phyloP scores from a whole-genome alignment of 2,113 vertebrate genomes.

The Parotia lawesii region DNA sequence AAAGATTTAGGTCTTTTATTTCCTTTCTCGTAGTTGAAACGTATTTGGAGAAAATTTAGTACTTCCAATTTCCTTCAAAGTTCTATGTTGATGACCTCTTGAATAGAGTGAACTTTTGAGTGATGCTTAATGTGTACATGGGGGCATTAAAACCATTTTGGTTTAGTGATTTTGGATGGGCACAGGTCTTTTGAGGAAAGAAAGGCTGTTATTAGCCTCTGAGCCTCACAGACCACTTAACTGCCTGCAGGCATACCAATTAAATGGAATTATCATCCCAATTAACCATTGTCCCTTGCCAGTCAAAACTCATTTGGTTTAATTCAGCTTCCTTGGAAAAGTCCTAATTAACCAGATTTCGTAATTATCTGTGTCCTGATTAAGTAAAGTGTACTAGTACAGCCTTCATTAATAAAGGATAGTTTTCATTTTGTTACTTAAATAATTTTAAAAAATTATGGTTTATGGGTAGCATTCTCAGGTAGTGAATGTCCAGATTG shows the following conservation, averaged over 20 bases:
- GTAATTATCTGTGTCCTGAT: constrained; percentile 55
- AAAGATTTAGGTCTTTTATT: neutral
- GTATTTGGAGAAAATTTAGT: neutral
- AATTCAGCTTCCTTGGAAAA: constrained; percentile 47
- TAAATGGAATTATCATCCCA: constrained; percentile 67
- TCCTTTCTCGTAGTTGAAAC: neutral
- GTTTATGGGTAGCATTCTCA: neutral
- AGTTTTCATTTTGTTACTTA: neutral
- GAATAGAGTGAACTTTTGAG: neutral
- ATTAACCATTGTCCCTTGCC: constrained; percentile 65
- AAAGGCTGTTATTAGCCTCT: neutral
- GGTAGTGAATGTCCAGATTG: neutral
- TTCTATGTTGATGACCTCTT: neutral
- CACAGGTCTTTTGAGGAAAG: neutral
- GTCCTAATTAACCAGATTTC: constrained; percentile 58
- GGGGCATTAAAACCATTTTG: neutral
- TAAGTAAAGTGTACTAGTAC: constrained; percentile 35
- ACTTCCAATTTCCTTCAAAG: neutral
- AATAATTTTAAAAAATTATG: neutral
- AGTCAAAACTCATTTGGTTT: constrained; percentile 69
- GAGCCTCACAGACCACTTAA: constrained; percentile 32
- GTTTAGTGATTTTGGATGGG: neutral
- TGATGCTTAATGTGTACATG: neutral
- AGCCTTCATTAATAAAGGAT: constrained; percentile 8
- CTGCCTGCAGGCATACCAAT: constrained; percentile 57